Percentiles rank a stretch among this genome's conserved stretches.
phyloP scores from a whole-genome alignment of 2,113 vertebrate genomes.

The Brachyhypopomus occidentalis region DNA sequence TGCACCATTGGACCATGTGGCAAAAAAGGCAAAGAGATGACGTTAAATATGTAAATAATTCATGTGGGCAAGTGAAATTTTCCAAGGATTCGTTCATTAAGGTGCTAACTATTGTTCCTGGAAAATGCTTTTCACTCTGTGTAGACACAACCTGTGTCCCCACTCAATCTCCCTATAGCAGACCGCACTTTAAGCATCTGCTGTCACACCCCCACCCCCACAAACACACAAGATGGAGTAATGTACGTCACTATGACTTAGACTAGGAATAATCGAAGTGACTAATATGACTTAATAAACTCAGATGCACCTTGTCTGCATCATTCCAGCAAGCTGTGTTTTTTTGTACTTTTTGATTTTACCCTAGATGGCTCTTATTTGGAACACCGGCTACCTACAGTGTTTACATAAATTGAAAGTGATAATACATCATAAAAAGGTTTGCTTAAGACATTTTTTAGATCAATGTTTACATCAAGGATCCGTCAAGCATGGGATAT shows the following conservation, averaged over 20 bases:
- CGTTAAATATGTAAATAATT: background rate
- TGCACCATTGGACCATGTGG: background rate
- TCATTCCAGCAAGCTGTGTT: background rate
- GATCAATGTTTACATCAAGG: too few species aligned
- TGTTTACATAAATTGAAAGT: too few species aligned
- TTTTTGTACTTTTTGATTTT: background rate
- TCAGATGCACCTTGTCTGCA: background rate
- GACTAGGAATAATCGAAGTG: background rate
- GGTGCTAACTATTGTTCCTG: conserved; percentile 11
- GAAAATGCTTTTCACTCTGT: conserved; percentile 11
- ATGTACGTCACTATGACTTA: conserved; percentile 5
- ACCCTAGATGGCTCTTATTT: too few species aligned
- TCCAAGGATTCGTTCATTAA: conserved; percentile 1
- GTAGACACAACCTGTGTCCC: background rate
- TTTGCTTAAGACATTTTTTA: too few species aligned
- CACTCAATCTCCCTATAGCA: background rate
- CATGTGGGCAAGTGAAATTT: background rate
- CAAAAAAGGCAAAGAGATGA: background rate
- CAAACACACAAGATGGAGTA: conserved; percentile 26
- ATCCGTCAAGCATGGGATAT: too few species aligned
- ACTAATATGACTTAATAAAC: background rate
- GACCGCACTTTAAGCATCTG: conserved; percentile 37
- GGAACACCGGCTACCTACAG: too few species aligned
- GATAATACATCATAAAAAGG: too few species aligned
- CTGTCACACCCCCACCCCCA: conserved; percentile 33